These are phyloP conservation scores for Pan troglodytes DNA, from an alignment of 2,113 vertebrate species.

Conservation along the genomic window DNA sequence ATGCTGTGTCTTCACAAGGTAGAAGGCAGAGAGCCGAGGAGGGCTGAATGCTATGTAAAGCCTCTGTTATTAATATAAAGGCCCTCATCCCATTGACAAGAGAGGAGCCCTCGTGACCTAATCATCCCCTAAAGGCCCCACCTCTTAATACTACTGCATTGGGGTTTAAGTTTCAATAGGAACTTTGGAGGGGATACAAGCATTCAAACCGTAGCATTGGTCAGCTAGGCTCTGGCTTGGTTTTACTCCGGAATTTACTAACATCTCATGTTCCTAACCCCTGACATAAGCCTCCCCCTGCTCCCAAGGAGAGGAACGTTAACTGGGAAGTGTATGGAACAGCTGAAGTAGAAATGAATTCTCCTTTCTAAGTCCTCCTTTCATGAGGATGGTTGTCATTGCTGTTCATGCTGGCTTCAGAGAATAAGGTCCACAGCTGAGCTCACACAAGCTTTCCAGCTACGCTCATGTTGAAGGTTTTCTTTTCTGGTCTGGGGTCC, in stretches of 20 bases:
- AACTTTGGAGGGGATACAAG: not conserved
- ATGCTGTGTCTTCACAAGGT: no score
- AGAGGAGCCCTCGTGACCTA: no score
- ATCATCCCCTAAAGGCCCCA: no score
- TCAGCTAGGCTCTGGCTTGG: accelerated
- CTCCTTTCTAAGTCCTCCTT: not conserved
- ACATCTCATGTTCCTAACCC: accelerated
- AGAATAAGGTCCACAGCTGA: accelerated
- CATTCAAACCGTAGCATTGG: not conserved
- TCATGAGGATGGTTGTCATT: not conserved
- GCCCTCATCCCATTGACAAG: no score
- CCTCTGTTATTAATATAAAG: no score
- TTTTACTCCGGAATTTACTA: not conserved
- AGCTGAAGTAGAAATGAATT: not conserved
- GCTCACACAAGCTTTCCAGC: no score
- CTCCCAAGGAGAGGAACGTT: accelerated
- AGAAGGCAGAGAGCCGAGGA: not conserved
- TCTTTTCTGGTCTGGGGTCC: not conserved
- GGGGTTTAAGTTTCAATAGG: not conserved
- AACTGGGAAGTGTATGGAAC: accelerated
- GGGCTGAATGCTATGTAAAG: no score
- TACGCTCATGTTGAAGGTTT: not conserved
- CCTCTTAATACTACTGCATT: not conserved
- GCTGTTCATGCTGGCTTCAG: accelerated
- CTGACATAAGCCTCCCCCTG: accelerated